Conservation (phyloP, 1,140 invertebrate species). For the Drosophila parvula region DNA sequence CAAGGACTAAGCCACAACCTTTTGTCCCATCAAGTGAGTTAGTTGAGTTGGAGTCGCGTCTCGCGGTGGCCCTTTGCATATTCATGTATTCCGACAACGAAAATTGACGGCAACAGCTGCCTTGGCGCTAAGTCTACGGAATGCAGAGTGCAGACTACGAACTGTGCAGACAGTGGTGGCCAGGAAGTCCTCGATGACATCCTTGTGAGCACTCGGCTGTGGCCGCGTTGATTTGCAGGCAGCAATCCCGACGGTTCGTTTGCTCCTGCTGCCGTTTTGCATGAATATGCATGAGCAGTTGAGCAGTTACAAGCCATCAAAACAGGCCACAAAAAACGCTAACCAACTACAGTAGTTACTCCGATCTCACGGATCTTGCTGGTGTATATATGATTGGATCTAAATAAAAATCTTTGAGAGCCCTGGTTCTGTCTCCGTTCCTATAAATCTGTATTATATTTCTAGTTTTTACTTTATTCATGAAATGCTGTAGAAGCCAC, state of each 20-base stretch:
- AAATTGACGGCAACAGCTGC: constrained; percentile 53
- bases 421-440: neutral
- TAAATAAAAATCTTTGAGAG: neutral
- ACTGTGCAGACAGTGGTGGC: constrained; percentile 26
- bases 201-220: constrained; percentile 51
- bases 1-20: constrained; percentile 39
- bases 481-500: neutral
- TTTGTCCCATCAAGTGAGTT: constrained; percentile 56
- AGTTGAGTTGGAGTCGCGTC: constrained; percentile 51
- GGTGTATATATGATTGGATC: neutral
- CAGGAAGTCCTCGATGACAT: constrained; percentile 45
- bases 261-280: constrained; percentile 62
- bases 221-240: constrained; percentile 65
- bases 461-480: neutral
- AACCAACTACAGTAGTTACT: constrained; percentile 13
- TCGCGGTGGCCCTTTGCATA: constrained; percentile 41
- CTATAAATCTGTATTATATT: neutral
- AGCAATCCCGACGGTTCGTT: constrained; percentile 65
- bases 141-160: neutral
- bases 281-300: constrained; percentile 81
- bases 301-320: constrained; percentile 78
- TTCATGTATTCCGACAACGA: constrained; percentile 44
- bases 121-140: constrained; percentile 36
- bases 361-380: neutral
- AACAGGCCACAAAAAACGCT: constrained; percentile 53